These are phyloP conservation scores for Thunnus thynnus DNA, from an alignment of 2,113 vertebrate species.

Conservation along the genomic window DNA sequence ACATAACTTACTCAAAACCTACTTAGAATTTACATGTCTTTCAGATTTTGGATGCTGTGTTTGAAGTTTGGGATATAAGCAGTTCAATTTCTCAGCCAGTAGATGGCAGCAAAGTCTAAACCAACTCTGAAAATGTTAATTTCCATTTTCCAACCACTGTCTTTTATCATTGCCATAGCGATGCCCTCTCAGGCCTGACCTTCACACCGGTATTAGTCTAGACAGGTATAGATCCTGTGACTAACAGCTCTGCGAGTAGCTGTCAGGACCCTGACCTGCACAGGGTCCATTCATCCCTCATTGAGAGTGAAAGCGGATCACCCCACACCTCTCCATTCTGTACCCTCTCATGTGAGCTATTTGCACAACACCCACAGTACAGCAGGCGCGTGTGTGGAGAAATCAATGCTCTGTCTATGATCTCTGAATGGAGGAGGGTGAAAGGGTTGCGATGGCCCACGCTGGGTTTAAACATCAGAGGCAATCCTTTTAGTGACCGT, in stretches of 20 bases:
- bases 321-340: neutral
- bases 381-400: neutral
- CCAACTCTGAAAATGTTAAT: neutral
- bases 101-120: slow-evolving; percentile 73
- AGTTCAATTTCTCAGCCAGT: slow-evolving; percentile 42
- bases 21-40: neutral
- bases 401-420: slow-evolving; percentile 6
- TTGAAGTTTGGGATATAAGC: neutral
- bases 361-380: slow-evolving; percentile 5
- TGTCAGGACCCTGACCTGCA: slow-evolving; percentile 49
- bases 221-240: slow-evolving; percentile 56
- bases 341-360: neutral
- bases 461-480: slow-evolving; percentile 1
- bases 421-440: neutral
- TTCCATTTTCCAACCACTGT: neutral
- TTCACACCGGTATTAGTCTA: slow-evolving; percentile 58
- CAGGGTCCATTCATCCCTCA: slow-evolving; percentile 39
- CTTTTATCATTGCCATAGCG: slow-evolving; percentile 33
- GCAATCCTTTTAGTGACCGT: slow-evolving; percentile 13
- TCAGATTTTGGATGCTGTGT: neutral
- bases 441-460: neutral
- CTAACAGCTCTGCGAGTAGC: slow-evolving; percentile 44
- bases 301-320: slow-evolving; percentile 18
- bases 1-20: neutral
- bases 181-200: slow-evolving; percentile 46